Evolutionary conservation across 1,140 invertebrate genomes (phyloP).

Genomic region (Philaenus spumarius): DNA sequence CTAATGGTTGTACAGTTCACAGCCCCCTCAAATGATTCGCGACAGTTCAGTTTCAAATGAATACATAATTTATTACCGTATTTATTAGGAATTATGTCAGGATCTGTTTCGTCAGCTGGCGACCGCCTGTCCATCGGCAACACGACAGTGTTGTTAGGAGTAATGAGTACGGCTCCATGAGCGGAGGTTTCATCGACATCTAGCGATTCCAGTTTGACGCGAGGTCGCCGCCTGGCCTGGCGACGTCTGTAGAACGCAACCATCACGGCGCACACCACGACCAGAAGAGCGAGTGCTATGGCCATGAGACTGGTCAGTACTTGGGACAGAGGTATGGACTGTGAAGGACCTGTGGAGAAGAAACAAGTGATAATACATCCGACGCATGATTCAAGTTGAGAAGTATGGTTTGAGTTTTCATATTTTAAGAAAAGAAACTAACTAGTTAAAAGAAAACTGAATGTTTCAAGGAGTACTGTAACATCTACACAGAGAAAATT

Average conservation of each 20-base stretch:
- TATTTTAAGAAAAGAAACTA: too few species aligned
- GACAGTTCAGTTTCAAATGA: too few species aligned
- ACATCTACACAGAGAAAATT: too few species aligned
- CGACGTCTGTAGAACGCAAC: conserved; percentile 60
- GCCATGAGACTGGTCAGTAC: conserved; percentile 62
- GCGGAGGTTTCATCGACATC: conserved; percentile 12
- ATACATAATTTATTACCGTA: too few species aligned
- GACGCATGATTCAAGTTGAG: too few species aligned
- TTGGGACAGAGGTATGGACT: conserved; percentile 55
- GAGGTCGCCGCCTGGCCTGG: conserved; percentile 38
- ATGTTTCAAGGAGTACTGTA: too few species aligned
- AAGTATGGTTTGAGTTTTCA: too few species aligned
- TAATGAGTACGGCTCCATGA: conserved; percentile 34
- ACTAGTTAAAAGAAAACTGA: too few species aligned
- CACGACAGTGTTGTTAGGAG: conserved; percentile 35
- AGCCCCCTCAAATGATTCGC: too few species aligned
- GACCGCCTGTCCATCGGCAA: conserved; percentile 25
- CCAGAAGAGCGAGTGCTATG: conserved; percentile 58
- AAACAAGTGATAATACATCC: too few species aligned
- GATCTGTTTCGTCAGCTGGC: conserved; percentile 54
- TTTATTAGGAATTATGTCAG: conserved; percentile 77
- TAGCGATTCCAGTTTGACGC: conserved; percentile 11
- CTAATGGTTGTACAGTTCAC: too few species aligned
- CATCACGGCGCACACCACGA: conserved; percentile 61
- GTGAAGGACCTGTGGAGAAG: not conserved